These are phyloP conservation scores for Acanthosepion esculentum DNA, from an alignment of 2,888 invertebrate genomes.

Conservation along the genomic window DNA sequence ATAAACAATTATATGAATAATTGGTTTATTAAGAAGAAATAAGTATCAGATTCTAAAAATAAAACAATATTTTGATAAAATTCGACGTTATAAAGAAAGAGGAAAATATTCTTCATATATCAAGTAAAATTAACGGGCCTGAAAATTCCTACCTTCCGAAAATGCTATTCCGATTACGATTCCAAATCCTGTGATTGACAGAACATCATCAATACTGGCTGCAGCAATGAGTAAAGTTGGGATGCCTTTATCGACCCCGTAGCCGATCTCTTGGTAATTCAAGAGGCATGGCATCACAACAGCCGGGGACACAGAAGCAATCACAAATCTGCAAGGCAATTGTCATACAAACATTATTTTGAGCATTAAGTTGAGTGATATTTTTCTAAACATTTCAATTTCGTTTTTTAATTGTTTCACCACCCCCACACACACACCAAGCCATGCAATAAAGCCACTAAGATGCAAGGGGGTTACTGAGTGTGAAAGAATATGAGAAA, in stretches of 20 bases:
- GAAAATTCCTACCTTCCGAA: slow-evolving; percentile 58
- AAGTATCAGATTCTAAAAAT: not conserved
- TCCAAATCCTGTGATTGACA: slow-evolving; percentile 93
- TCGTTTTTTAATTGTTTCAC: no score
- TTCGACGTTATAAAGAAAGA: no score
- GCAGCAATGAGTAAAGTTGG: slow-evolving; percentile 95
- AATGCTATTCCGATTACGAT: slow-evolving; percentile 86
- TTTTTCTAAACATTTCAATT: not conserved
- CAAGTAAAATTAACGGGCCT: not conserved
- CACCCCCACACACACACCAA: no score
- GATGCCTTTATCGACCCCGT: slow-evolving; percentile 93
- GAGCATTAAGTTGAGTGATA: not conserved
- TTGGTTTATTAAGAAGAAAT: not conserved
- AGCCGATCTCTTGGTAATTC: slow-evolving; percentile 87
- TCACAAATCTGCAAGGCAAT: slow-evolving; percentile 61
- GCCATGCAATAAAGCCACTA: no score
- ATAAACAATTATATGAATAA: not conserved
- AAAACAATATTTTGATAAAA: no score
- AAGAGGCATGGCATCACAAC: slow-evolving; percentile 95
- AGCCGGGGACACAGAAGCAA: slow-evolving; percentile 93
- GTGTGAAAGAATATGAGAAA: no score
- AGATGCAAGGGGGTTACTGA: no score
- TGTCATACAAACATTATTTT: not conserved
- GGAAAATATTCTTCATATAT: no score
- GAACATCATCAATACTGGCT: slow-evolving; percentile 93